Conservation (phyloP, 2,113 vertebrate species). For the Callocephalon fimbriatum region DNA sequence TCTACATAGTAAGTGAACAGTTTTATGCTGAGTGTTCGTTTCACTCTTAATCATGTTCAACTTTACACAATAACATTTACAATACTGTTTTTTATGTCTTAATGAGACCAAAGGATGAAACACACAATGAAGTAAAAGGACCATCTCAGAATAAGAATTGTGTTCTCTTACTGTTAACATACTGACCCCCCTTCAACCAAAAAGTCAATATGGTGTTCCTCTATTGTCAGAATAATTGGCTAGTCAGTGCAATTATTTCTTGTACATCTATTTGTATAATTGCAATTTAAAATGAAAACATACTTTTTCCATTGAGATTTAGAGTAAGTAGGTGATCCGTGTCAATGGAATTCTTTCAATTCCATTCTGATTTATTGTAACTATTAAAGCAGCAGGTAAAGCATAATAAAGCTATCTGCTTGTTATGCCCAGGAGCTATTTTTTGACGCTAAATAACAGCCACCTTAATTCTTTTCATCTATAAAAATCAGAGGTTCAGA, state of each 20-base stretch:
- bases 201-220: neutral
- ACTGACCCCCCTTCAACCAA: neutral
- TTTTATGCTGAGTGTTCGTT: neutral
- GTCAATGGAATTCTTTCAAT: constrained; percentile 6
- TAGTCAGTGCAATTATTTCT: neutral
- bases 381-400: neutral
- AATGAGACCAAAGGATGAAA: neutral
- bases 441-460: neutral
- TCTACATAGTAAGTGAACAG: neutral
- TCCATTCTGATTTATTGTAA: neutral
- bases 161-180: neutral
- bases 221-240: neutral
- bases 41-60: neutral
- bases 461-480: neutral
- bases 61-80: neutral
- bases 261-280: neutral
- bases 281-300: neutral
- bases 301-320: neutral
- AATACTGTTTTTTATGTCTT: neutral
- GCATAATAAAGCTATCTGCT: neutral
- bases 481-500: neutral
- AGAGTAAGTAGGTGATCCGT: neutral
- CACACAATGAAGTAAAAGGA: neutral
- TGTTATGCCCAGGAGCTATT: neutral
- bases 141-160: neutral